Evolutionary conservation across 2,888 invertebrate species (phyloP).

Genomic region (Chymomyza procnemis): DNA sequence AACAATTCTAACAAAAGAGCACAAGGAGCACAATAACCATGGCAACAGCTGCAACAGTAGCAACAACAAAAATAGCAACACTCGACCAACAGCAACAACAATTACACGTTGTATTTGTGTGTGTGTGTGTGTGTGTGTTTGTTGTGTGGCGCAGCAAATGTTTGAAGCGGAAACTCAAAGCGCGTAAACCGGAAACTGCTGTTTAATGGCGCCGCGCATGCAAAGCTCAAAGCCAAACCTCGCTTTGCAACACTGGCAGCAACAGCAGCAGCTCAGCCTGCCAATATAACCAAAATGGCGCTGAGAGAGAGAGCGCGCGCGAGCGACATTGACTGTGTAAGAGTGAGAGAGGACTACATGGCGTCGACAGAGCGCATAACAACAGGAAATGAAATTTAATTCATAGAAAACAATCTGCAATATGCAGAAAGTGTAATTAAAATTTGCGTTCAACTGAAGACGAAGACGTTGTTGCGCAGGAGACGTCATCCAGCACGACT

Average conservation of each 20-base stretch:
- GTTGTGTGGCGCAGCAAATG: slow-evolving; percentile 50
- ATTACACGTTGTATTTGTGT: slow-evolving; percentile 4
- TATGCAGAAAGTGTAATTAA: slow-evolving; percentile 70
- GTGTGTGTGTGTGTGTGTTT: not conserved
- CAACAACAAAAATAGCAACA: slow-evolving; percentile 26
- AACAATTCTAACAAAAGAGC: slow-evolving; percentile 57
- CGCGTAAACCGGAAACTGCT: slow-evolving; percentile 71
- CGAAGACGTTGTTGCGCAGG: slow-evolving; percentile 4
- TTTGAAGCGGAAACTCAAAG: slow-evolving; percentile 70
- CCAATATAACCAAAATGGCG: not conserved
- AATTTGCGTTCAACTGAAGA: slow-evolving; percentile 53
- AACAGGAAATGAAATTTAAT: slow-evolving; percentile 69
- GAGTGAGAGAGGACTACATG: not conserved
- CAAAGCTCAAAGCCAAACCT: slow-evolving; percentile 32
- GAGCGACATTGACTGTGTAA: not conserved
- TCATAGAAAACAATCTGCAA: slow-evolving; percentile 66
- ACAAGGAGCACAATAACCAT: slow-evolving; percentile 55
- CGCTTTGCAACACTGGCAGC: not conserved
- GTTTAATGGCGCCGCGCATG: slow-evolving; percentile 68
- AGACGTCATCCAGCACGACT: too few relatives aligned
- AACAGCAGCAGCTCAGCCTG: slow-evolving; percentile 3
- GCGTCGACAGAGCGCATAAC: slow-evolving; percentile 7
- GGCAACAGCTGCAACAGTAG: slow-evolving; percentile 59
- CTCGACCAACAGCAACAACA: slow-evolving; percentile 57
- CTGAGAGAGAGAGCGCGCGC: not conserved